phyloP scores from a whole-genome alignment of 2,797 vertebrate species.

The Myotis myotis region DNA sequence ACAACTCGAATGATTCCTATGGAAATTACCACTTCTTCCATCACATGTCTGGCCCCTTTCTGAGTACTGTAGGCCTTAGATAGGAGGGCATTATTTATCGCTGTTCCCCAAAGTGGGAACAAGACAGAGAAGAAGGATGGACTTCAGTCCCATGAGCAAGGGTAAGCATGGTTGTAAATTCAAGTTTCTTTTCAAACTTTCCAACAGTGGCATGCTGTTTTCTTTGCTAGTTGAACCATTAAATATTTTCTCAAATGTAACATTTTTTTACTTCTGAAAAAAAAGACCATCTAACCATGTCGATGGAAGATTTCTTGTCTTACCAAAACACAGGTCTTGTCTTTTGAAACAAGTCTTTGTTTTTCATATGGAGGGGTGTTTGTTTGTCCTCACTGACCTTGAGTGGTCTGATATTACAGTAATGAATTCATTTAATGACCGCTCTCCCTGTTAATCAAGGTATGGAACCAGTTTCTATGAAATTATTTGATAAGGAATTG shows the following conservation, averaged over 20 bases:
- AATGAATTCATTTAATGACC: not conserved
- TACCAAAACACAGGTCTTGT: not conserved
- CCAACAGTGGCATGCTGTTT: not conserved
- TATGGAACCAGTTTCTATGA: not conserved
- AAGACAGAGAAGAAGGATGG: not conserved
- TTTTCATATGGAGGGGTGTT: not conserved
- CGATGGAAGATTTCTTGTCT: constrained; percentile 22
- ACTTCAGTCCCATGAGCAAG: not conserved
- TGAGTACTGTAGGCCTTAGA: not conserved
- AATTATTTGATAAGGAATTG: not conserved
- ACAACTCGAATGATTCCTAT: not conserved
- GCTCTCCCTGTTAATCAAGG: not conserved
- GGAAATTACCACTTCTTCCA: not conserved
- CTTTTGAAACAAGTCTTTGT: not conserved
- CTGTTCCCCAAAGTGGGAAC: not conserved
- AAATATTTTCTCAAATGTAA: constrained; percentile 27
- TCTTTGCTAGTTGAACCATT: not conserved
- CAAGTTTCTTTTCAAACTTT: not conserved
- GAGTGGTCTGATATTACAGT: not conserved
- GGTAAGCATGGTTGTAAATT: not conserved
- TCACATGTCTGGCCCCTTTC: not conserved
- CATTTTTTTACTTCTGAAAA: not conserved
- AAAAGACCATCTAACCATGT: not conserved
- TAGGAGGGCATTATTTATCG: not conserved
- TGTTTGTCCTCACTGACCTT: not conserved